Conservation (phyloP, 2,113 vertebrate genomes). For the Elephas maximus region DNA sequence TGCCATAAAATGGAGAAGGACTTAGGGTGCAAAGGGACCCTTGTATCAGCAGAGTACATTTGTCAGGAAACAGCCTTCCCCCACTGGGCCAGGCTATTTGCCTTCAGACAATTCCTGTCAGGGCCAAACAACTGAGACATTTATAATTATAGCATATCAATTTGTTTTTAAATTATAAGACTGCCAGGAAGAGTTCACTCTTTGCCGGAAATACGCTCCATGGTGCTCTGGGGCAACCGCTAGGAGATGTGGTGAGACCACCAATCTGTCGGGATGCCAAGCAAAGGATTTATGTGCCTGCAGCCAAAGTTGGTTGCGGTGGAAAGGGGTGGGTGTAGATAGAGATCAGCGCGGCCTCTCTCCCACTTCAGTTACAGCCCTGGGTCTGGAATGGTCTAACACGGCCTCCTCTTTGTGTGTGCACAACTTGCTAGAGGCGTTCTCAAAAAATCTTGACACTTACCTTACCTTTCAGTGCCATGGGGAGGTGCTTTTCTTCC, state of each 20-base stretch:
- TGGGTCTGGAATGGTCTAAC: neutral
- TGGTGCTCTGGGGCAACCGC: neutral
- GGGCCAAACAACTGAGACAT: conserved; percentile 53
- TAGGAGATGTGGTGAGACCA: conserved; percentile 21
- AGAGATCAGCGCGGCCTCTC: neutral
- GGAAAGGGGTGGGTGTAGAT: too few species aligned
- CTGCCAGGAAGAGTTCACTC: conserved; percentile 66
- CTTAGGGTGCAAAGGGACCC: conserved; percentile 58
- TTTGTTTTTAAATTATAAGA: conserved; percentile 75
- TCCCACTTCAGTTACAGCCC: neutral
- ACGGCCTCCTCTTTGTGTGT: neutral
- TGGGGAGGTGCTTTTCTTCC: neutral
- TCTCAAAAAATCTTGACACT: neutral
- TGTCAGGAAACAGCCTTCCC: conserved; percentile 59
- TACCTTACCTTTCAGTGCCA: neutral
- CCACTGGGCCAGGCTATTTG: conserved; percentile 18
- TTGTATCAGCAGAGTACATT: conserved; percentile 10
- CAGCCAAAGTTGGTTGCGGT: neutral
- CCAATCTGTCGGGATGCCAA: conserved; percentile 58
- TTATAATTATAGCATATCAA: conserved; percentile 59
- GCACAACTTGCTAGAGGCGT: neutral
- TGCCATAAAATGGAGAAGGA: conserved; percentile 44
- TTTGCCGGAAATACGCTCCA: neutral
- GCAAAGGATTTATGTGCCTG: conserved; percentile 58
- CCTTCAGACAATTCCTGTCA: conserved; percentile 62